These are phyloP conservation scores for Paracyclopina nana DNA, from an alignment of 1,140 invertebrate species.

Conservation along the genomic window DNA sequence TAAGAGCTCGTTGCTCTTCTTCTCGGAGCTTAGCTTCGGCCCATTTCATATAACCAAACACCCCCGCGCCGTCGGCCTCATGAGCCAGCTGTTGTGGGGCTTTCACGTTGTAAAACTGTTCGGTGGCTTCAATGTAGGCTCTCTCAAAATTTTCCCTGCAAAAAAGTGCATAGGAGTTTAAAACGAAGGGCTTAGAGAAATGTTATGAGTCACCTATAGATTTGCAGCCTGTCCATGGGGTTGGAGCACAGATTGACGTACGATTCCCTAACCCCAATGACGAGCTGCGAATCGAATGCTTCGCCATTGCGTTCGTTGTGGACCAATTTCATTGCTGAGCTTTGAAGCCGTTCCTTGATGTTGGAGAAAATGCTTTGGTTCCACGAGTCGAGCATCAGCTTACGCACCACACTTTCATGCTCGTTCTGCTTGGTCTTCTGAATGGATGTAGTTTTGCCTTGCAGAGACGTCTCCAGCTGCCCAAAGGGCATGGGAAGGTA, in stretches of 20 bases:
- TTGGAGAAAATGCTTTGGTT: slow-evolving; percentile 91
- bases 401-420: slow-evolving; percentile 63
- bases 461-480: slow-evolving; percentile 56
- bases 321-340: slow-evolving; percentile 92
- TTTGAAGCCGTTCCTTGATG: slow-evolving; percentile 73
- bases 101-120: slow-evolving; percentile 78
- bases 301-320: slow-evolving; percentile 89
- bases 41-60: slow-evolving; percentile 91
- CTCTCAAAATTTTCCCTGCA: slow-evolving; percentile 93
- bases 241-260: slow-evolving; percentile 94
- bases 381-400: slow-evolving; percentile 95
- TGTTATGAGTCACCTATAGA: too few relatives aligned
- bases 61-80: slow-evolving; percentile 81
- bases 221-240: slow-evolving; percentile 72
- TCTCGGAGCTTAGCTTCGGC: slow-evolving; percentile 84
- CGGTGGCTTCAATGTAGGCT: slow-evolving; percentile 78
- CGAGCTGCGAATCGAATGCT: slow-evolving; percentile 86
- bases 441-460: slow-evolving; percentile 33
- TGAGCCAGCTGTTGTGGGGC: slow-evolving; percentile 66
- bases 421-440: slow-evolving; percentile 45
- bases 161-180: too few relatives aligned
- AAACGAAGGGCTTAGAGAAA: too few relatives aligned
- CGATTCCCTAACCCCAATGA: slow-evolving; percentile 86
- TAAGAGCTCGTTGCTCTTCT: slow-evolving; percentile 74
- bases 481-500: slow-evolving; percentile 89